Evolutionary conservation across 2,888 invertebrate genomes (phyloP).

Genomic region (Erpobdella octoculata): DNA sequence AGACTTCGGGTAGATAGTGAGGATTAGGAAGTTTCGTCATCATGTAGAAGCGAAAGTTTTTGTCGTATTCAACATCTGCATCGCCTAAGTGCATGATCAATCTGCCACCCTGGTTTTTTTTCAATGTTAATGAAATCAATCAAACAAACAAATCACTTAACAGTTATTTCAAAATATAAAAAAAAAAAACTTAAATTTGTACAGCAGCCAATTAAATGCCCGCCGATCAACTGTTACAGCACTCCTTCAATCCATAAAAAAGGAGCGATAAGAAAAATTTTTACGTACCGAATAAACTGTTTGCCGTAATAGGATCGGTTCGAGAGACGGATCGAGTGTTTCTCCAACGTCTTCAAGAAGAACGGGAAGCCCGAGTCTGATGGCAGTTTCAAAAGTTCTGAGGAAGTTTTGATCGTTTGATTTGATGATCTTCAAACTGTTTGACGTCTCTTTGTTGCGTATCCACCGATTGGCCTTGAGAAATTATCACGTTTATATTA

Average conservation of each 20-base stretch:
- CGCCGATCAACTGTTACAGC: neutral
- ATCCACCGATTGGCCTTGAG: slow-evolving; percentile 53
- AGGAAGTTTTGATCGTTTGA: slow-evolving; percentile 50
- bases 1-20: slow-evolving; percentile 53
- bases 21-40: slow-evolving; percentile 53
- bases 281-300: slow-evolving; percentile 63
- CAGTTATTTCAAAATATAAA: neutral
- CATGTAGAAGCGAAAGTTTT: slow-evolving; percentile 53
- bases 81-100: slow-evolving; percentile 52
- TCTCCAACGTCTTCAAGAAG: slow-evolving; percentile 52
- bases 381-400: slow-evolving; percentile 52
- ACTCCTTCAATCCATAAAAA: neutral
- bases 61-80: slow-evolving; percentile 52
- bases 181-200: neutral
- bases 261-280: neutral
- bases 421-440: slow-evolving; percentile 51
- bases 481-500: no score
- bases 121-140: no score
- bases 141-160: neutral
- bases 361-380: slow-evolving; percentile 53
- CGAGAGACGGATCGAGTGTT: slow-evolving; percentile 51
- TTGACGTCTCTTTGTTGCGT: slow-evolving; percentile 47
- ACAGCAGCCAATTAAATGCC: neutral
- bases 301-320: slow-evolving; percentile 61
- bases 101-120: slow-evolving; percentile 48